phyloP scores from a whole-genome alignment of 2,113 vertebrate species.

The Oreochromis niloticus region DNA sequence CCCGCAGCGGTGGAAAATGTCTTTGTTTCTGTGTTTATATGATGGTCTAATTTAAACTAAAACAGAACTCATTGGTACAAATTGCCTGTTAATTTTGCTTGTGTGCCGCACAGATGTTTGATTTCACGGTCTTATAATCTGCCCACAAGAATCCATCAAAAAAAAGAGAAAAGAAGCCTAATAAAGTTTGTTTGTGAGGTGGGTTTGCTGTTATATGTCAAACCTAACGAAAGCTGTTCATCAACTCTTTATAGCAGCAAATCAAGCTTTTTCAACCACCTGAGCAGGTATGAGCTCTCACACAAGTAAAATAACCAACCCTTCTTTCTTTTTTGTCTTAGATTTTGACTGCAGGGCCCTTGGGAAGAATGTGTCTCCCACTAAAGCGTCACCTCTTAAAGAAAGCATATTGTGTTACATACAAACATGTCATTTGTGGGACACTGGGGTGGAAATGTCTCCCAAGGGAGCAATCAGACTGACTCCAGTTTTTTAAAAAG shows the following conservation, averaged over 20 bases:
- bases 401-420: slow-evolving; percentile 64
- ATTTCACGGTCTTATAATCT: slow-evolving; percentile 15
- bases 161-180: not conserved
- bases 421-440: slow-evolving; percentile 64
- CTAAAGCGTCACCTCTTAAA: slow-evolving; percentile 53
- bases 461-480: slow-evolving; percentile 66
- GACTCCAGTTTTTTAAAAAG: slow-evolving; percentile 56
- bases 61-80: slow-evolving; percentile 36
- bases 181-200: not conserved
- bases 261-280: not conserved
- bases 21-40: slow-evolving; percentile 34
- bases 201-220: not conserved
- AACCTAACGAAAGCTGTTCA: not conserved
- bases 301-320: slow-evolving; percentile 2
- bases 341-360: slow-evolving; percentile 10
- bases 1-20: slow-evolving; percentile 1
- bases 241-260: not conserved
- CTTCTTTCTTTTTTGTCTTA: not conserved
- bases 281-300: slow-evolving; percentile 14
- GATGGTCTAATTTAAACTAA: slow-evolving; percentile 41
- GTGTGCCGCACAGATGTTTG: slow-evolving; percentile 22
- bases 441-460: slow-evolving; percentile 57
- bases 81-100: slow-evolving; percentile 34
- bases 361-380: slow-evolving; percentile 44
- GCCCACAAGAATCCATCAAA: not conserved